These are phyloP conservation scores for Harpalus rubripes DNA, from an alignment of 2,888 invertebrate genomes.

Conservation along the genomic window DNA sequence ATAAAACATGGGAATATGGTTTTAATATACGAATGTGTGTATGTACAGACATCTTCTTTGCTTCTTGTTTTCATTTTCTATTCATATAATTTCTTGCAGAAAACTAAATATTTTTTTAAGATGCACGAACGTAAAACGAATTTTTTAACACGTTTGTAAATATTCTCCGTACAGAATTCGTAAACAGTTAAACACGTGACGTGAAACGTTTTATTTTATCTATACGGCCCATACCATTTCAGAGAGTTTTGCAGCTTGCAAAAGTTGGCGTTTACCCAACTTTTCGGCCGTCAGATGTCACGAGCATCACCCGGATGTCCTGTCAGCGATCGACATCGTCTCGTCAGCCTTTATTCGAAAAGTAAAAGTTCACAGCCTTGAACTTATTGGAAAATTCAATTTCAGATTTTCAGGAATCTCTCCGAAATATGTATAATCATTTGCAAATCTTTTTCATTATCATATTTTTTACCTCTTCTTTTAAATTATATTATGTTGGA, in stretches of 20 bases:
- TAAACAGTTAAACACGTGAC: constrained; percentile 47
- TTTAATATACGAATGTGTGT: too few relatives aligned
- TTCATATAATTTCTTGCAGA: too few relatives aligned
- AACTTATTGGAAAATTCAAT: background rate
- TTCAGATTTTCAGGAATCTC: background rate
- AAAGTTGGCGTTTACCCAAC: constrained; percentile 33
- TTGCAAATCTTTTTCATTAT: background rate
- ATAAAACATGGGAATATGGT: too few relatives aligned
- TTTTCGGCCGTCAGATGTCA: constrained; percentile 29
- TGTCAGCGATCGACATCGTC: constrained; percentile 37
- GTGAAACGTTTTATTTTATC: constrained; percentile 19
- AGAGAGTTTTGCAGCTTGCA: background rate
- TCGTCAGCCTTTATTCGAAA: background rate
- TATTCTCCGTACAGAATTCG: constrained; percentile 26
- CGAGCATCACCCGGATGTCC: background rate
- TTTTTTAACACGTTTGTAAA: constrained; percentile 12
- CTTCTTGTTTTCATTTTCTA: too few relatives aligned
- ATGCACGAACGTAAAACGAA: background rate
- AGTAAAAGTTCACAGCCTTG: background rate
- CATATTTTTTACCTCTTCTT: background rate
- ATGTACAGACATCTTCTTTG: too few relatives aligned
- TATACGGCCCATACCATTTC: background rate
- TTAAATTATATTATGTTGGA: too few relatives aligned
- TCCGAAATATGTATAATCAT: background rate
- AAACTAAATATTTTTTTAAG: background rate